Evolutionary conservation across 2,113 vertebrate species (phyloP), one percentile per base, ranked within the genome.

Genomic region (Tyrannus savana): DNA sequence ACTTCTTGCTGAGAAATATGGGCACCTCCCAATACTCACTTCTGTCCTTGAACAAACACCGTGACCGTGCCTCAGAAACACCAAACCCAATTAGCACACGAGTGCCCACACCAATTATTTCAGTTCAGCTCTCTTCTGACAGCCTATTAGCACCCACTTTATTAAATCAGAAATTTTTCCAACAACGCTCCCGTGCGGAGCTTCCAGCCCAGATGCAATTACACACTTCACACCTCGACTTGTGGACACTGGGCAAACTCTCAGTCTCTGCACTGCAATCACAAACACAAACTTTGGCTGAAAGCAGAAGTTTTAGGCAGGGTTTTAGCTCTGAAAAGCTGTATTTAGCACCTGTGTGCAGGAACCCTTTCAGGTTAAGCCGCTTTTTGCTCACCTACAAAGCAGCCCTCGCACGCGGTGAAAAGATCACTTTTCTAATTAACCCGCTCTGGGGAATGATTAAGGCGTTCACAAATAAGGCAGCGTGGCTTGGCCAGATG

Each of bases 111-210:
- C 69, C 87, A 87, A 85, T 95, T 94, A 95, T 68, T 75, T 87
- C 87, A 95, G 87, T 89, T 95, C 75, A 95, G 56, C 22, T 64
- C 60, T 41, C 69, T 76, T 17, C 81, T 87, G 78, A 78, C 85
- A 89, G 89, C 86, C 79, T 80, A 74, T 93, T 92, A 89, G 23
- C 46, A 52, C 31, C 62, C 53, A 15, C 76, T 89, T 87, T 41
- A 95, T 87, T 76, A 91, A 68, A 91, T 76, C 18, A 90, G 89
- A 52, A 37, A 1, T 31, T 82, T 90, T 82, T 42, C 89, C 79
- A 87, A 41, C 76, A 87, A 6, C 27, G 24, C 74, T 89, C 84
- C 93, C 87, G 5, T 64, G 23, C 0, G 4, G 71, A 76, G 58
- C 62, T 69, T 22, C 72, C 71, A 76, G 89, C 66, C 69, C 53